Conservation (phyloP, 2,888 invertebrate genomes). For the Habrosyne pyritoides region DNA sequence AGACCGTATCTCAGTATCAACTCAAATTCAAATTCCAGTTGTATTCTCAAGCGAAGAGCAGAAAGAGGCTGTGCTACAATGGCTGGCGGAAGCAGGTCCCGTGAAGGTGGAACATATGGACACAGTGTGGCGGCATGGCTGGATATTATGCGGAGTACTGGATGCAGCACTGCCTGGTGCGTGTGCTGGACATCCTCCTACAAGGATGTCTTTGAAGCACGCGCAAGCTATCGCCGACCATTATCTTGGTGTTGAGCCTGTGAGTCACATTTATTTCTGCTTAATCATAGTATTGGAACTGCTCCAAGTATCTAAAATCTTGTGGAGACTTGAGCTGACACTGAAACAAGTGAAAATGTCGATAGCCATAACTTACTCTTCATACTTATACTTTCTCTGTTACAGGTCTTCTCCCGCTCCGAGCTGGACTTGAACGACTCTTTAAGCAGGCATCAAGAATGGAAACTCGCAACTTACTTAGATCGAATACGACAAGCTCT, state of each 20-base stretch:
- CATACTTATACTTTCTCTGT: constrained; percentile 25
- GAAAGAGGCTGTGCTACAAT: constrained; percentile 67
- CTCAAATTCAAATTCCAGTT: constrained; percentile 52
- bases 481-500: constrained; percentile 75
- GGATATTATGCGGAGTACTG: constrained; percentile 83
- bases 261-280: constrained; percentile 45
- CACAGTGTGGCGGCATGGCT: constrained; percentile 84
- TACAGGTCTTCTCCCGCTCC: constrained; percentile 83
- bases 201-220: constrained; percentile 71
- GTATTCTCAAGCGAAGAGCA: constrained; percentile 74
- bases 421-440: constrained; percentile 79
- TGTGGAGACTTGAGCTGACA: no score
- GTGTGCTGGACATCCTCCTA: constrained; percentile 83
- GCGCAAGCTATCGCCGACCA: constrained; percentile 85
- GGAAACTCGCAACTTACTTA: constrained; percentile 81
- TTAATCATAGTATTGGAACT: background rate
- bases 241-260: constrained; percentile 84
- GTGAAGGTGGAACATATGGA: constrained; percentile 74
- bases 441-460: constrained; percentile 81
- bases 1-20: no score
- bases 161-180: constrained; percentile 85
- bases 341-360: no score
- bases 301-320: no score
- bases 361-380: constrained; percentile 9
- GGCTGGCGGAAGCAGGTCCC: constrained; percentile 70